A percentile compares a stretch with the other conserved stretches of the same genome.
phyloP scores from a whole-genome alignment of 1,140 invertebrate genomes.

The Eueides isabella region DNA sequence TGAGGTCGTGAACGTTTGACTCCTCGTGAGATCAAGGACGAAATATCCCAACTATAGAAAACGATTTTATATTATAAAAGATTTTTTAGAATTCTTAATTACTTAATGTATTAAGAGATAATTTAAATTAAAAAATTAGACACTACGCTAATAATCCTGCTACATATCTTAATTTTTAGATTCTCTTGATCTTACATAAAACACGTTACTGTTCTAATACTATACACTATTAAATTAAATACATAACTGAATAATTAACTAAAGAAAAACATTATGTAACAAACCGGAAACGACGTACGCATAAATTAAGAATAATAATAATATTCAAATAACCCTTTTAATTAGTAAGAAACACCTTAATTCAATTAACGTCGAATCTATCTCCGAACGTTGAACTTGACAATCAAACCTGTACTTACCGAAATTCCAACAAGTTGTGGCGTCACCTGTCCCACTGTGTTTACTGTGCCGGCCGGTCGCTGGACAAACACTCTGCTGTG shows the following conservation, averaged over 20 bases:
- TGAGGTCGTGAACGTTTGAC: conserved; percentile 14
- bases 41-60: neutral
- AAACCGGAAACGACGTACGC: neutral
- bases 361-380: conserved; percentile 14
- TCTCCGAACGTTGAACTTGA: conserved; percentile 21
- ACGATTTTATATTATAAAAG: neutral
- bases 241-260: neutral
- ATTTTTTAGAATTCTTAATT: neutral
- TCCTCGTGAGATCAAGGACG: conserved; percentile 11
- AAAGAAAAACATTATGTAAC: neutral
- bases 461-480: conserved; percentile 38
- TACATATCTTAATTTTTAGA: too few species aligned
- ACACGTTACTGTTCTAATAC: too few species aligned
- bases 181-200: too few species aligned
- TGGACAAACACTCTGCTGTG: conserved; percentile 40
- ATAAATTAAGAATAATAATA: neutral
- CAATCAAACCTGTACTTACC: conserved; percentile 29
- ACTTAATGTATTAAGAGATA: neutral
- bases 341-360: conserved; percentile 4
- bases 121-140: too few species aligned
- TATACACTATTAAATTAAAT: neutral
- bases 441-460: conserved; percentile 41
- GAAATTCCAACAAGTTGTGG: conserved; percentile 30
- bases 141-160: too few species aligned
- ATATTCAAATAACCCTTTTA: conserved; percentile 8